Conservation (phyloP, 2,888 invertebrate species). For the Catonia carolina region DNA sequence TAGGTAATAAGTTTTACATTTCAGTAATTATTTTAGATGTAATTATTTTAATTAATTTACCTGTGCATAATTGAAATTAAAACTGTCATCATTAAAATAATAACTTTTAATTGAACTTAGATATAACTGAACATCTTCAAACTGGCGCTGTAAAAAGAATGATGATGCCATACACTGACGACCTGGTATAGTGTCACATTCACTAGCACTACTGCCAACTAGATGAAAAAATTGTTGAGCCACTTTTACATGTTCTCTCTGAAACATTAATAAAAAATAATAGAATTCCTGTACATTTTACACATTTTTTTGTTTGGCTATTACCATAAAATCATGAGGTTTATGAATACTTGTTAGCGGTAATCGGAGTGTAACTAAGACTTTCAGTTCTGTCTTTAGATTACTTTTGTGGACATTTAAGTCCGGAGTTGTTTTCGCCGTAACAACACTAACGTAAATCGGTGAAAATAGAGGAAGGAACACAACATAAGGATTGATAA, state of each 20-base stretch:
- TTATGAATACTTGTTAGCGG: too few species aligned
- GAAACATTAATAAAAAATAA: constrained; percentile 36
- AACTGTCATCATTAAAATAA: constrained; percentile 80
- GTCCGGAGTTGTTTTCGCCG: too few species aligned
- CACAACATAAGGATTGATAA: too few species aligned
- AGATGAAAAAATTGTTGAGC: constrained; percentile 95
- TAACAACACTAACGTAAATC: too few species aligned
- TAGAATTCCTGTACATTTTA: constrained; percentile 5
- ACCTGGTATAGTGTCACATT: constrained; percentile 96
- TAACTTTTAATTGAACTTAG: constrained; percentile 96
- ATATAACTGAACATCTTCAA: constrained; percentile 93
- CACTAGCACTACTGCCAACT: constrained; percentile 92
- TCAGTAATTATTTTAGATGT: too few species aligned
- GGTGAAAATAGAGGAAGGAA: too few species aligned
- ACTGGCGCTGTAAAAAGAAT: constrained; percentile 89
- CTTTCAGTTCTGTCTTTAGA: too few species aligned
- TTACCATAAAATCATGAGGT: constrained; percentile 19
- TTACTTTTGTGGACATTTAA: too few species aligned
- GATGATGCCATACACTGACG: constrained; percentile 98
- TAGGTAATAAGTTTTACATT: too few species aligned
- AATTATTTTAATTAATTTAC: too few species aligned
- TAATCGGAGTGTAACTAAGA: too few species aligned
- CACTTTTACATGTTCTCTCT: constrained; percentile 90
- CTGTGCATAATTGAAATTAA: constrained; percentile 83
- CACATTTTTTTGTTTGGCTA: constrained; percentile 1